phyloP scores from a whole-genome alignment of 2,888 invertebrate genomes.

The Antitype chi region DNA sequence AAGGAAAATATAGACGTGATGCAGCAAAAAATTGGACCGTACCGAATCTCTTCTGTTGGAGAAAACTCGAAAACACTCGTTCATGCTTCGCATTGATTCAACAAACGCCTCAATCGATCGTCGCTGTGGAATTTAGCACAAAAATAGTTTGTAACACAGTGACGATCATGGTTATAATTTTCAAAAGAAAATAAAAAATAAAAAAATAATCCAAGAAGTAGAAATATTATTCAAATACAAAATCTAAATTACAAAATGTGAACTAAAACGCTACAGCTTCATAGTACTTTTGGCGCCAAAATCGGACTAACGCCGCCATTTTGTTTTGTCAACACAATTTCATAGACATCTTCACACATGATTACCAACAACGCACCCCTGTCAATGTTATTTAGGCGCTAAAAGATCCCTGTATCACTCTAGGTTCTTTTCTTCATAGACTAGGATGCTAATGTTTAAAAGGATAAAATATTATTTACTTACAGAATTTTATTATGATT shows the following conservation, averaged over 20 bases:
- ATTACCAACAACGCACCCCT: not conserved
- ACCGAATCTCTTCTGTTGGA: not conserved
- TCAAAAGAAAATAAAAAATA: no score
- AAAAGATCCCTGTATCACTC: not conserved
- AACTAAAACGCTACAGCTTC: not conserved
- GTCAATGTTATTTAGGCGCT: not conserved
- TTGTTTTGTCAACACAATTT: not conserved
- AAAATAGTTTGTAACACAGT: slow-evolving; percentile 2
- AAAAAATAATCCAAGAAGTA: no score
- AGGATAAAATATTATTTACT: slow-evolving; percentile 22
- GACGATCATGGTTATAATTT: not conserved
- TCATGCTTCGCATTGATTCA: slow-evolving; percentile 9
- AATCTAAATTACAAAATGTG: not conserved
- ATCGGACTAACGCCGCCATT: not conserved
- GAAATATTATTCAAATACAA: not conserved
- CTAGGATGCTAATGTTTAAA: not conserved
- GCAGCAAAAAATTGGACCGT: not conserved
- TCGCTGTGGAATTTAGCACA: no score
- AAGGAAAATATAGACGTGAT: not conserved
- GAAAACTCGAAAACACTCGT: not conserved
- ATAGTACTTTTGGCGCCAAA: not conserved
- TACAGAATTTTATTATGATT: slow-evolving; percentile 5
- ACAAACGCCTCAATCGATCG: slow-evolving; percentile 13
- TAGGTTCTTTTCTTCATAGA: no score
- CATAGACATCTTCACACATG: not conserved